Conservation (phyloP, 35 echinoderm and acorn worm species). For the Hemicentrotus pulcherrimus region DNA sequence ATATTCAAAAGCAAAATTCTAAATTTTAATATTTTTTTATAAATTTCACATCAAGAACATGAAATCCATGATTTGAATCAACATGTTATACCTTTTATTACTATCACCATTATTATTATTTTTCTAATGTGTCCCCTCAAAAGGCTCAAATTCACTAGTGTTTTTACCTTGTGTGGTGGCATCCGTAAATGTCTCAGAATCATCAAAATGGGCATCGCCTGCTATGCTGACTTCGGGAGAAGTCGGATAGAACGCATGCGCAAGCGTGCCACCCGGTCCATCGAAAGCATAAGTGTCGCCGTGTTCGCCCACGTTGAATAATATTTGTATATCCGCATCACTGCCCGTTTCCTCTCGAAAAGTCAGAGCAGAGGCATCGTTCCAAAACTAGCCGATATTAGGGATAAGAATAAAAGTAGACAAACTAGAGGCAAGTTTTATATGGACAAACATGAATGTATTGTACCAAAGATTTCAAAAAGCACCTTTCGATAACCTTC, state of each 20-base stretch:
- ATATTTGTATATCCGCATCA: slow-evolving; percentile 59
- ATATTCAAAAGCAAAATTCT: too few relatives aligned
- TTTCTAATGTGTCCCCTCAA: too few relatives aligned
- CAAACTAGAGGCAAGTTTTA: neutral
- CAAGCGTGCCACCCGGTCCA: slow-evolving; percentile 69
- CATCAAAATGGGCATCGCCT: slow-evolving; percentile 82
- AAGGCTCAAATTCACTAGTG: too few relatives aligned
- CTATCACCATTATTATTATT: too few relatives aligned
- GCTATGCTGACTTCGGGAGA: neutral
- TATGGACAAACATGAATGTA: neutral
- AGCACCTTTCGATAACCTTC: too few relatives aligned
- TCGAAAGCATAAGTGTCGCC: slow-evolving; percentile 67
- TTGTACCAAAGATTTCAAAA: neutral
- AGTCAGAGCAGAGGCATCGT: slow-evolving; percentile 63
- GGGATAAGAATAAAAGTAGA: neutral
- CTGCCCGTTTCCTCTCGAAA: slow-evolving; percentile 46
- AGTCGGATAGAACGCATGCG: slow-evolving; percentile 73
- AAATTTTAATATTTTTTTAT: too few relatives aligned
- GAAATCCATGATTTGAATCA: too few relatives aligned
- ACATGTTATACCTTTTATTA: too few relatives aligned
- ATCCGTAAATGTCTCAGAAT: slow-evolving; percentile 64
- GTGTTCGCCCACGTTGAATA: slow-evolving; percentile 53
- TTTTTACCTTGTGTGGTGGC: neutral
- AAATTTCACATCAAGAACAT: too few relatives aligned
- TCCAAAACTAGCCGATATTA: slow-evolving; percentile 55